These are phyloP conservation scores for Caenorhabditis elegans DNA, from an alignment of 1,140 invertebrate genomes.

Conservation along the genomic window DNA sequence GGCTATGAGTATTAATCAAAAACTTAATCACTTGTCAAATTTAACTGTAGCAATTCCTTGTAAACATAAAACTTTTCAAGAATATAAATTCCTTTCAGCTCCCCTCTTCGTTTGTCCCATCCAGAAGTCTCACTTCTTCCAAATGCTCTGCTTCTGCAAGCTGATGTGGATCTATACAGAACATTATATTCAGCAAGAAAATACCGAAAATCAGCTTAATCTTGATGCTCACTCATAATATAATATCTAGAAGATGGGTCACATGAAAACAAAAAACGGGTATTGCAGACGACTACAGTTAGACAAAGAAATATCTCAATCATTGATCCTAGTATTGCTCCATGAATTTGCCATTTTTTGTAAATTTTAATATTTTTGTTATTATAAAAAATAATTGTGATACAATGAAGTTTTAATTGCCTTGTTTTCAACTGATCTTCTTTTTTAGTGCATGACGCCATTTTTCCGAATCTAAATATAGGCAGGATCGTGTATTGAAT, in stretches of 20 bases:
- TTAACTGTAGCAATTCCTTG: no score
- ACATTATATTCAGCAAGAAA: constrained; percentile 24
- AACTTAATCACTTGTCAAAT: no score
- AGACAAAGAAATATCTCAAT: not conserved
- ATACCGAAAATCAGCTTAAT: not conserved
- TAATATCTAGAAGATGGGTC: not conserved
- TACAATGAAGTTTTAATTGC: no score
- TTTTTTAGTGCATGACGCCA: no score
- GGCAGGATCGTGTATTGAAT: no score
- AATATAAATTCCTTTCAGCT: not conserved
- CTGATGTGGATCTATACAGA: constrained; percentile 42
- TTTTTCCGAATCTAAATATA: no score
- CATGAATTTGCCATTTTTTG: not conserved
- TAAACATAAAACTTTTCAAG: no score
- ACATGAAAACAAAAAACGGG: not conserved
- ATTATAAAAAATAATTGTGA: no score
- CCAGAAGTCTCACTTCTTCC: constrained; percentile 16
- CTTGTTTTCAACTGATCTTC: no score
- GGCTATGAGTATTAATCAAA: no score
- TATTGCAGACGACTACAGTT: not conserved
- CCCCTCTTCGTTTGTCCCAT: constrained; percentile 26
- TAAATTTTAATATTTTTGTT: no score
- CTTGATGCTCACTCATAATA: not conserved
- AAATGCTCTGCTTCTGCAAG: constrained; percentile 35
- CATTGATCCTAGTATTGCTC: not conserved